Evolutionary conservation across 2,797 vertebrate species (phyloP), one percentile per base, ranked within the genome.

Genomic region (Molossus alvarezi): DNA sequence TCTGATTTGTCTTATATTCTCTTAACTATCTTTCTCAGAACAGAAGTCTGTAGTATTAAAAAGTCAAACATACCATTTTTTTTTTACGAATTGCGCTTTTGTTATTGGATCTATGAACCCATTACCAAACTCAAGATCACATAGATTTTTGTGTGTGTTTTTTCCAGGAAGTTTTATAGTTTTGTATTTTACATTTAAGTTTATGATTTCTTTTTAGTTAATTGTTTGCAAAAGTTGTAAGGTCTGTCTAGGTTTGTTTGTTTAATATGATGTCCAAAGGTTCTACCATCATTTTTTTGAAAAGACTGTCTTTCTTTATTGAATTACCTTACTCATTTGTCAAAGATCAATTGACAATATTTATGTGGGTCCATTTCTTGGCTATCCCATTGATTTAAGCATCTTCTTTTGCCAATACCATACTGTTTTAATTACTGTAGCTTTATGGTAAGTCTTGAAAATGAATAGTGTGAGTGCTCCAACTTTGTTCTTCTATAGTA

Each of bases 101-200:
- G 41, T 45, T 6, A 27, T 81, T 75, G 27, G 18, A 57, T 33
- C 27, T 88, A 45, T 88, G 64, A 88, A 14, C n/a, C 45, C 41
- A 60, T 79, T 79, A n/a, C 45, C 48, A 6, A 6, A 45, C 41
- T 45, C 41, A 64, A 53, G 25, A 9, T 91, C 45, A 75, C 12
- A 11, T 15, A 20, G 79, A 23, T 81, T 90, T 80, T 79, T 33
- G 67, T 45, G 57, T 80, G 17, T 89, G 62, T 64, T 83, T 91
- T 58, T 27, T 77, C 48, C 37, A 27, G 57, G 20, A 77, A 85
- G 71, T 67, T 67, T 85, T 69, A 27, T 76, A 67, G 10, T 41
- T 92, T 85, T 85, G 29, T 21, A 48, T 76, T 77, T 84, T 76
- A 29, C 14, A 76, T 84, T 91, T 64, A 62, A 15, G 9, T 91